Conservation (phyloP, 2,113 vertebrate species). For the Salvelinus namaycush region DNA sequence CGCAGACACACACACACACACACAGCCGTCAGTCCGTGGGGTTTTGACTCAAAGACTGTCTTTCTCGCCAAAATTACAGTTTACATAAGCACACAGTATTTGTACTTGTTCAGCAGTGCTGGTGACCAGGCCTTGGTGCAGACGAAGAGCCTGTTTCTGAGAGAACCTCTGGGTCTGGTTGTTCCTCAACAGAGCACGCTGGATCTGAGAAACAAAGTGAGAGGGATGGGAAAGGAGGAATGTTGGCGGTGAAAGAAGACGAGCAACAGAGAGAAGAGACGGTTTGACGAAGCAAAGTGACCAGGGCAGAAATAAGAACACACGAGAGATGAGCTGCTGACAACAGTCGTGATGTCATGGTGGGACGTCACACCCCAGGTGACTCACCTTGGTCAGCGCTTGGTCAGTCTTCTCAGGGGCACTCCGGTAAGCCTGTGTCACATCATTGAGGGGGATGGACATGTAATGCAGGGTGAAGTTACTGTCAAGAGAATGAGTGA, state of each 20-base stretch:
- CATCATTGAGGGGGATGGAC: constrained; percentile 87
- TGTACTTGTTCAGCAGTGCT: constrained; percentile 87
- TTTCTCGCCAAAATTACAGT: not conserved
- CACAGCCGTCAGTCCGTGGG: not conserved
- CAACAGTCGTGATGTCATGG: not conserved
- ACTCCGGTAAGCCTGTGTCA: constrained; percentile 85
- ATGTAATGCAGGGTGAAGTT: constrained; percentile 91
- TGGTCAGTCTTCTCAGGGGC: constrained; percentile 85
- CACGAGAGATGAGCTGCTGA: not conserved
- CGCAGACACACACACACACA: too few species aligned
- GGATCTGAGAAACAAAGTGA: constrained; percentile 74
- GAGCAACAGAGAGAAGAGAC: not conserved
- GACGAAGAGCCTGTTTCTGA: constrained; percentile 84
- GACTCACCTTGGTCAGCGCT: constrained; percentile 84
- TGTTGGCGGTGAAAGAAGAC: constrained; percentile 1
- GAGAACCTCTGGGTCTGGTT: constrained; percentile 85
- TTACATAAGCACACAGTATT: constrained; percentile 40
- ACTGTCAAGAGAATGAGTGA: constrained; percentile 56
- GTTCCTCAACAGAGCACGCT: constrained; percentile 85
- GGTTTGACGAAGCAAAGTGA: not conserved
- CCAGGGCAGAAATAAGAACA: not conserved
- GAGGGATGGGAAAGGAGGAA: too few species aligned
- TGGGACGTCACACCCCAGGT: not conserved
- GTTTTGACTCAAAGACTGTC: not conserved
- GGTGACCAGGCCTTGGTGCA: constrained; percentile 87